phyloP scores from a whole-genome alignment of 2,888 invertebrate species.

The Myopa testacea region DNA sequence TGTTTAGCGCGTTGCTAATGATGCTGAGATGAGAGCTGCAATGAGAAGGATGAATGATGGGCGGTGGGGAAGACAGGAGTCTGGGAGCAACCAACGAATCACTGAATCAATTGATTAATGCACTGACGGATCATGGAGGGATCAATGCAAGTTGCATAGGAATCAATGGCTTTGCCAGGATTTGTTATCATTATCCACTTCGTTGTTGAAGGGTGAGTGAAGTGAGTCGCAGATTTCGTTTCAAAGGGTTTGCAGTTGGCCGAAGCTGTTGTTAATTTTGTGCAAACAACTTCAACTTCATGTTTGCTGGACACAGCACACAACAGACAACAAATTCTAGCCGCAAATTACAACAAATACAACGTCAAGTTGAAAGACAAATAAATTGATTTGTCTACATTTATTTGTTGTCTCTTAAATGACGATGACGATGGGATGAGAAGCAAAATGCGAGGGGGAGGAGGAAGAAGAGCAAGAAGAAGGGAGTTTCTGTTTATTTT shows the following conservation, averaged over 20 bases:
- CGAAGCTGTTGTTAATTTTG: slow-evolving; percentile 15
- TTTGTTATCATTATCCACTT: slow-evolving; percentile 40
- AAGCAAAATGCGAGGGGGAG: neutral
- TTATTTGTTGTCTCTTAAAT: neutral
- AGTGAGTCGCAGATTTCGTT: neutral
- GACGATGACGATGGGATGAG: neutral
- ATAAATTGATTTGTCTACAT: slow-evolving; percentile 31
- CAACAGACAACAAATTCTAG: neutral
- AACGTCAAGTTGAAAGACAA: slow-evolving; percentile 19
- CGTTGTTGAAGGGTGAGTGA: neutral
- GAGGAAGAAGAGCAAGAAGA: neutral
- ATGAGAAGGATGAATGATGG: neutral
- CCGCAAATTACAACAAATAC: slow-evolving; percentile 8
- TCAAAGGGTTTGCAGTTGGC: neutral
- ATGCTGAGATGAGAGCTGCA: slow-evolving; percentile 10
- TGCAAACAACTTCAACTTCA: slow-evolving; percentile 4
- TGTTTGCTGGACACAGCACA: slow-evolving; percentile 18
- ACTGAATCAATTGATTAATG: neutral
- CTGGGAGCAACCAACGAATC: neutral
- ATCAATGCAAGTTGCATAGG: neutral
- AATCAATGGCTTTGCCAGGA: slow-evolving; percentile 31
- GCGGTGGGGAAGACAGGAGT: neutral
- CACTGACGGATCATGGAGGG: neutral
- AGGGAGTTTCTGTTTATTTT: neutral
- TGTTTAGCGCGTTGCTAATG: slow-evolving; percentile 34